Evolutionary conservation across 2,888 invertebrate species (phyloP).

Genomic region (Troides aeacus): DNA sequence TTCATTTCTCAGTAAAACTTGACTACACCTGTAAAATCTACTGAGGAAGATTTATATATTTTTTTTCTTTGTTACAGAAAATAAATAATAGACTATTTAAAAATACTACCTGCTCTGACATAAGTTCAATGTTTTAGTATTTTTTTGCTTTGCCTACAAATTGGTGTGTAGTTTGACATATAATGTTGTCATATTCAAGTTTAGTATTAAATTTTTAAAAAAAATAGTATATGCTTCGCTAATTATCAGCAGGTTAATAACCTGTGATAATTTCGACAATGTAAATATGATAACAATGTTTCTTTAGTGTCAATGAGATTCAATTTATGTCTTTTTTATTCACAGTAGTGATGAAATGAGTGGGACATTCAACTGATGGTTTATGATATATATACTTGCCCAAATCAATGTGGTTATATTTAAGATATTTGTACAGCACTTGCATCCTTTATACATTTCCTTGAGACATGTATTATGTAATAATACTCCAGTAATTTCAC

Average conservation of each 20-base stretch:
- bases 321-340: not conserved
- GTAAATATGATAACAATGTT: slow-evolving; percentile 6
- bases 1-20: slow-evolving; percentile 1
- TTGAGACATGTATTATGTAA: too few relatives aligned
- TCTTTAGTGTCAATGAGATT: not conserved
- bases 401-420: not conserved
- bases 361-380: not conserved
- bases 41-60: not conserved
- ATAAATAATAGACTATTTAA: not conserved
- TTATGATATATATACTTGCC: not conserved
- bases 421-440: not conserved
- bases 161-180: too few relatives aligned
- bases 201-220: not conserved
- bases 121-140: not conserved
- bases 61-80: not conserved
- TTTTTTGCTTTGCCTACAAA: not conserved
- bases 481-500: not conserved
- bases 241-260: slow-evolving; percentile 10
- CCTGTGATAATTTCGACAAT: slow-evolving; percentile 7
- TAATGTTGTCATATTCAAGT: not conserved
- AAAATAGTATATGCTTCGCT: not conserved
- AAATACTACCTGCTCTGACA: not conserved
- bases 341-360: not conserved
- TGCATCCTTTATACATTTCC: not conserved
- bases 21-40: not conserved